Evolutionary conservation across 2,888 invertebrate genomes (phyloP), one percentile per base, ranked within the genome.

Genomic region (Anodontia alba): DNA sequence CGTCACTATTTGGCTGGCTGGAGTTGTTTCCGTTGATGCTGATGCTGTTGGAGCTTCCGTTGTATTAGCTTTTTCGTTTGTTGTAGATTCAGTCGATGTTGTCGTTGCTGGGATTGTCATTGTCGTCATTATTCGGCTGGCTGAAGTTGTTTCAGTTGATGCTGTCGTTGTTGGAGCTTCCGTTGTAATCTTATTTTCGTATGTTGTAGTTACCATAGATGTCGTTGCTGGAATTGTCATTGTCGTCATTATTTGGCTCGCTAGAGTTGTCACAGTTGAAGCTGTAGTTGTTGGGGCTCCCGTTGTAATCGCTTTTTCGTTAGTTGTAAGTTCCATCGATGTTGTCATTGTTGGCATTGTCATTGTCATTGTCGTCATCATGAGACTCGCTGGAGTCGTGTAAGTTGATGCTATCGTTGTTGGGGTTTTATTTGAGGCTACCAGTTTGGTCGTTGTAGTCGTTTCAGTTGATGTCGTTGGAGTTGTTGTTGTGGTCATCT

Each of bases 321-420:
- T 38, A 54, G n/a, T 51, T 12, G 62, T 68, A 7, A 62, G n/a
- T 54, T 33, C 69, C 20, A 46, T 36, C 23, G 68, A 43, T 36
- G 68, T 17, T 71, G 75, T 23, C 46, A 31, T n/a, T n/a, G n/a
- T n/a, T n/a, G n/a, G 0, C n/a, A n/a, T n/a, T 69, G n/a, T 69
- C 69, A 36, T 23, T 29, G 46, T 31, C 49, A 43, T 38, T 36
- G 74, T 67, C 8, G 66, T 26, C 0, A 67, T 23, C n/a, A n/a
- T n/a, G 20, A 49, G 42, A 23, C 38, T 23, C 46, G 75, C 7
- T 69, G 46, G 0, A 46, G n/a, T 69, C 49, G 36, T 23, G 29
- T 26, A 20, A 36, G 66, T 38, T 36, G 74, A 67, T n/a, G 43
- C 20, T 1, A 49, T 23, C 29, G 31, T 62, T 15, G 67, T 26